A percentile compares a stretch with the other conserved stretches of the same genome.
These are phyloP conservation scores for Ricordea florida DNA, from an alignment of 92 coral and sea anemone species.

Conservation along the genomic window DNA sequence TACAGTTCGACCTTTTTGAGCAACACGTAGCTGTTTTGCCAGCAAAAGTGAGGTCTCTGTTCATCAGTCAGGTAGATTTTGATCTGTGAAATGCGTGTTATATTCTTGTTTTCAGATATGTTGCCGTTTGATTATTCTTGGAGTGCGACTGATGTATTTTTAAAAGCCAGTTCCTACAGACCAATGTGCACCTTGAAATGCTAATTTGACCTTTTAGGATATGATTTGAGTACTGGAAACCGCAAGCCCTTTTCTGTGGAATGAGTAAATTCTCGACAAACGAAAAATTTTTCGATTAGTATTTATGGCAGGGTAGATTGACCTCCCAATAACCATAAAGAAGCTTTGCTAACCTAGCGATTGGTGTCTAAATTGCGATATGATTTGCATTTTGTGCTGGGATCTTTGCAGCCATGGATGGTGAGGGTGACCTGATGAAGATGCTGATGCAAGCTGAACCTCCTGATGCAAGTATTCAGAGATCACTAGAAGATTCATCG, in stretches of 20 bases:
- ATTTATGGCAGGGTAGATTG: not conserved
- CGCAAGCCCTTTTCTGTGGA: conserved; percentile 1
- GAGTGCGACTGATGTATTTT: conserved; percentile 1
- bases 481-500: conserved; percentile 17
- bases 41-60: not conserved
- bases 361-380: not conserved
- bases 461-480: conserved; percentile 20
- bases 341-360: not conserved
- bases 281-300: not conserved
- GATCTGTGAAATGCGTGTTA: not conserved
- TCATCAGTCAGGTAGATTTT: not conserved
- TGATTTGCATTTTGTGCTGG: too few relatives aligned
- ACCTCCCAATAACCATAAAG: not conserved
- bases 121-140: not conserved
- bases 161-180: not conserved
- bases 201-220: conserved; percentile 32
- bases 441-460: conserved; percentile 61
- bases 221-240: too few relatives aligned
- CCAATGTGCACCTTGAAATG: not conserved
- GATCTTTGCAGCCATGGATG: conserved; percentile 39
- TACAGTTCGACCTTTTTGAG: not conserved
- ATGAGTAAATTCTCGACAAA: not conserved
- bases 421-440: conserved; percentile 67
- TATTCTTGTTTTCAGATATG: not conserved
- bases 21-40: not conserved